A percentile compares a stretch with the other conserved stretches of the same genome.
These are phyloP conservation scores for Triops cancriformis DNA, from an alignment of 1,140 invertebrate genomes.

Conservation along the genomic window DNA sequence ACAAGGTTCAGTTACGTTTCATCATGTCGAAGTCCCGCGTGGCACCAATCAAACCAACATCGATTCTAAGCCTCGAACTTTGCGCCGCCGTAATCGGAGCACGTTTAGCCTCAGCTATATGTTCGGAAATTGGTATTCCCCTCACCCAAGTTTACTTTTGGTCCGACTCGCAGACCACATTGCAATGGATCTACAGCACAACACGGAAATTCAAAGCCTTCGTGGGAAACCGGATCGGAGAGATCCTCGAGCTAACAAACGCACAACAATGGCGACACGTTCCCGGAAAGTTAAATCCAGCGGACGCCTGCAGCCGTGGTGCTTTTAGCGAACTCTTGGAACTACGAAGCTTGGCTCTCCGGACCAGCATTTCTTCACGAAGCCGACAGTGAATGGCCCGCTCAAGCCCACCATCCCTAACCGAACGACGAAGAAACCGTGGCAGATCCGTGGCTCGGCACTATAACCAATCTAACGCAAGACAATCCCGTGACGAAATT, in stretches of 20 bases:
- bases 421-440: too few relatives aligned
- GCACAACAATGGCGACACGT: constrained; percentile 40
- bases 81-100: background rate
- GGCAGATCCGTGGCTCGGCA: too few relatives aligned
- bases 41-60: background rate
- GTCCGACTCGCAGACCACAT: constrained; percentile 27
- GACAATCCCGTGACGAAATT: too few relatives aligned
- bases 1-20: background rate
- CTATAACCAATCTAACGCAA: too few relatives aligned
- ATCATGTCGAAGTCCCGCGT: too few relatives aligned
- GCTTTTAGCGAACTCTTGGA: background rate
- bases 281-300: constrained; percentile 37
- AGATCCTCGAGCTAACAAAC: constrained; percentile 35
- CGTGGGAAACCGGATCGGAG: constrained; percentile 37
- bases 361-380: too few relatives aligned
- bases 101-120: background rate
- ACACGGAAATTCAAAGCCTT: constrained; percentile 9
- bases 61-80: background rate
- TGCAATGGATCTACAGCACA: constrained; percentile 20
- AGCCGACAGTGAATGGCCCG: too few relatives aligned
- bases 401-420: too few relatives aligned
- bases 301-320: constrained; percentile 41
- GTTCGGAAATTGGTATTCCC: too few relatives aligned
- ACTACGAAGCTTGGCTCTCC: constrained; percentile 24
- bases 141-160: constrained; percentile 22